Evolutionary conservation across 2,113 vertebrate species (phyloP).

Genomic region (Syrmaticus mikado): DNA sequence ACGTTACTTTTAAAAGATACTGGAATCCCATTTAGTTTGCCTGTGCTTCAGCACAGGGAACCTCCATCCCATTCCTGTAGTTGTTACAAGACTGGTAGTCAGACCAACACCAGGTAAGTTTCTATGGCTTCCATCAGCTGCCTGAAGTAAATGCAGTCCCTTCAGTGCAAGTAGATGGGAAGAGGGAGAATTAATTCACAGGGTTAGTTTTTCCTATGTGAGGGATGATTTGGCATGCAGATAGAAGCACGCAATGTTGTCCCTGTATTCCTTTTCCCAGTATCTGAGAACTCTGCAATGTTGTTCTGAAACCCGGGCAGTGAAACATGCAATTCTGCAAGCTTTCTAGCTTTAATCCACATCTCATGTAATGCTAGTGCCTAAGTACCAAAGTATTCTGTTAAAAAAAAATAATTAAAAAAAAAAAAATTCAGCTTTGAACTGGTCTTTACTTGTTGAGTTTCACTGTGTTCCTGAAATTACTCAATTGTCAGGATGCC

Average conservation of each 20-base stretch:
- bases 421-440: conserved; percentile 49
- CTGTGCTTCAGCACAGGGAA: not conserved
- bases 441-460: conserved; percentile 73
- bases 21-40: not conserved
- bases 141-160: not conserved
- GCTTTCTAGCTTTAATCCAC: conserved; percentile 35
- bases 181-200: not conserved
- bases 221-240: not conserved
- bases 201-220: not conserved
- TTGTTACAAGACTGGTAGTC: not conserved
- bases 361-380: conserved; percentile 30
- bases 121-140: not conserved
- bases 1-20: not conserved
- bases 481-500: conserved; percentile 59
- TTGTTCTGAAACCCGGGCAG: not conserved
- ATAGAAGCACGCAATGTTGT: not conserved
- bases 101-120: not conserved
- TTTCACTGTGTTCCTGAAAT: conserved; percentile 59
- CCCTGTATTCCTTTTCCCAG: not conserved
- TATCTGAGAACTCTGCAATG: not conserved
- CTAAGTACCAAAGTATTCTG: conserved; percentile 50
- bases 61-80: not conserved
- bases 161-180: not conserved
- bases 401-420: not conserved
- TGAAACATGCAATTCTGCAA: not conserved